Conservation (phyloP, 2,888 invertebrate genomes). For the Drosophila helvetica region DNA sequence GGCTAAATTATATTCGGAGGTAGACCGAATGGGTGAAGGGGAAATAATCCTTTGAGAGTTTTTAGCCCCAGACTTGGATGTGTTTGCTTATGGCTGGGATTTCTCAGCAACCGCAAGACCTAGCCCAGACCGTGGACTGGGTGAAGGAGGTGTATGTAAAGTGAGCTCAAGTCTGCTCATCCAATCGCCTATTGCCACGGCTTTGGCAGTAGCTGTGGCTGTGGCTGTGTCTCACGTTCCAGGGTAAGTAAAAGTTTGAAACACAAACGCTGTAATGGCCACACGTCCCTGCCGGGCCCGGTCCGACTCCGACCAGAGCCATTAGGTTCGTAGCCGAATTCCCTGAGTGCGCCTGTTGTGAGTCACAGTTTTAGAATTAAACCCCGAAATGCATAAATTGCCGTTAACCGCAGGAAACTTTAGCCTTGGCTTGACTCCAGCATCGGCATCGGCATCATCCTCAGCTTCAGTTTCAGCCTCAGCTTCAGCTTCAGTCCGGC, state of each 20-base stretch:
- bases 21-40: not conserved
- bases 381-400: slow-evolving; percentile 75
- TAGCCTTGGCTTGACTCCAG: slow-evolving; percentile 59
- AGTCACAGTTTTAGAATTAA: slow-evolving; percentile 79
- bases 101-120: not conserved
- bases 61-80: not conserved
- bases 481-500: slow-evolving; percentile 11
- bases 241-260: slow-evolving; percentile 65
- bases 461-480: slow-evolving; percentile 1
- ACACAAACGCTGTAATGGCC: slow-evolving; percentile 70
- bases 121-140: not conserved
- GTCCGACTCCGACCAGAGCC: slow-evolving; percentile 48
- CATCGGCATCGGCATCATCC: slow-evolving; percentile 6
- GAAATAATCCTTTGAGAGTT: not conserved
- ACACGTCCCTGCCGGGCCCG: slow-evolving; percentile 52
- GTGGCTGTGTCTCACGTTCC: slow-evolving; percentile 44
- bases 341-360: slow-evolving; percentile 63
- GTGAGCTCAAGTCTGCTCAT: slow-evolving; percentile 41
- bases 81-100: not conserved
- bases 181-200: slow-evolving; percentile 53
- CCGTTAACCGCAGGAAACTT: slow-evolving; percentile 81
- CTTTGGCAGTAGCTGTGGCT: no score
- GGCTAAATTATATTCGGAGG: no score
- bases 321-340: slow-evolving; percentile 60
- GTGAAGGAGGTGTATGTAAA: not conserved